Evolutionary conservation across 2,888 invertebrate species (phyloP).

Genomic region (Odontocerum albicorne): DNA sequence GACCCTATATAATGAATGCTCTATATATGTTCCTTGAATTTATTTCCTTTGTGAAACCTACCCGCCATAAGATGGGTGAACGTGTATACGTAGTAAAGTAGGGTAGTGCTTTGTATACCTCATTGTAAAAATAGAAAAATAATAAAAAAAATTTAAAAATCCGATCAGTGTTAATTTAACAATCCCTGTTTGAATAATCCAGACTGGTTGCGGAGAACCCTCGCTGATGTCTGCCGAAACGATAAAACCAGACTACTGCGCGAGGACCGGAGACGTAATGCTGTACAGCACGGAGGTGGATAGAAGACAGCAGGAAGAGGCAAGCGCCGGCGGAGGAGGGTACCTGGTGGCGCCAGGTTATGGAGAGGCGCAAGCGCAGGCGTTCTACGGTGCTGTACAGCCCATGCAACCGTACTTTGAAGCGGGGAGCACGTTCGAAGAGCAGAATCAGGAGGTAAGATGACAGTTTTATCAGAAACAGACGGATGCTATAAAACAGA

Average conservation of each 20-base stretch:
- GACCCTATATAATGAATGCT: too few relatives aligned
- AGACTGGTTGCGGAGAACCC: background rate
- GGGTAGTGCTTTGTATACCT: too few relatives aligned
- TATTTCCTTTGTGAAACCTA: too few relatives aligned
- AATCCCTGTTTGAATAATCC: background rate
- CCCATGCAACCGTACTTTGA: constrained; percentile 16
- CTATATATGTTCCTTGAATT: too few relatives aligned
- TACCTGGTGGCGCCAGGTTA: constrained; percentile 2
- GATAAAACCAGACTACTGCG: background rate
- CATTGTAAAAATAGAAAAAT: too few relatives aligned
- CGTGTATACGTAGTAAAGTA: too few relatives aligned
- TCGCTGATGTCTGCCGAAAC: background rate
- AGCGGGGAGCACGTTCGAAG: constrained; percentile 15
- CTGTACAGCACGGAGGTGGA: background rate
- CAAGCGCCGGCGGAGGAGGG: background rate
- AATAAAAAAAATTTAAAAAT: too few relatives aligned
- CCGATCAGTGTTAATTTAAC: too few relatives aligned
- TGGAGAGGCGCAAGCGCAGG: background rate
- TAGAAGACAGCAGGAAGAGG: background rate
- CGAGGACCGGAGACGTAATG: background rate
- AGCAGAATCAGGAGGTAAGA: constrained; percentile 18
- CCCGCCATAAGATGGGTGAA: too few relatives aligned
- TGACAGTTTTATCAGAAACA: too few relatives aligned
- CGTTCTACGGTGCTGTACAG: background rate
- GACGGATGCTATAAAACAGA: too few relatives aligned